Percentiles rank a stretch among this genome's conserved stretches.
phyloP scores from a whole-genome alignment of 2,113 vertebrate species.

The Conger conger region DNA sequence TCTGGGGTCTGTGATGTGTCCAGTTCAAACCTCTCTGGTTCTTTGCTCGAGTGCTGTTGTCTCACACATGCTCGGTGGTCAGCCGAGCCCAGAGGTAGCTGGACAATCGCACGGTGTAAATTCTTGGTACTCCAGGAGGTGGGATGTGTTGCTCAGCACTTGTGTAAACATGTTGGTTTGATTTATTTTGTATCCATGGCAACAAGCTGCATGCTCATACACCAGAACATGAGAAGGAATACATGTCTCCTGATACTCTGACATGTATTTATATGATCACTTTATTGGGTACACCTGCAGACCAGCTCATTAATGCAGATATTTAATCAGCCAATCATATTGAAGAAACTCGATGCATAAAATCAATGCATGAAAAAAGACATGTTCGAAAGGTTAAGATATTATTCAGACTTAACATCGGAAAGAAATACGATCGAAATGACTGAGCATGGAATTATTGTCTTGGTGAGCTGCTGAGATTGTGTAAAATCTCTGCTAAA shows the following conservation, averaged over 20 bases:
- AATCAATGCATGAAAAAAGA: too few species aligned
- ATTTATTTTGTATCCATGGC: neutral
- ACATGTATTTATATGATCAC: neutral
- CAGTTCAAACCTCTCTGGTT: neutral
- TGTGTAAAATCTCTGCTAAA: too few species aligned
- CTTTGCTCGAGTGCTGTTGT: neutral
- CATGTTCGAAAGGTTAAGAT: too few species aligned
- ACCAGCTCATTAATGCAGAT: too few species aligned
- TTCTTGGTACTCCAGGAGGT: neutral
- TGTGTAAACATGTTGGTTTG: neutral
- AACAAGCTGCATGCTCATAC: neutral
- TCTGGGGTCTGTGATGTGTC: neutral
- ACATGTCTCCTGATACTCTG: neutral
- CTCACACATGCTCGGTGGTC: neutral
- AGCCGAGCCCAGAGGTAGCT: neutral
- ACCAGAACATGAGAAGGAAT: neutral
- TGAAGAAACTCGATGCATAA: too few species aligned
- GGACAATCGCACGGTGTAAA: neutral
- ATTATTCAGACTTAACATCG: too few species aligned
- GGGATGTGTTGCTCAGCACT: neutral
- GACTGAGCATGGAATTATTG: too few species aligned
- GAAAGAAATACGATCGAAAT: too few species aligned
- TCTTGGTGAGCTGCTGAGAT: too few species aligned
- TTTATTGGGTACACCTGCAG: too few species aligned
- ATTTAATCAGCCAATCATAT: too few species aligned